Base-by-base conservation (phyloP, 2,113 vertebrate species). In the Calcarius ornatus region DNA sequence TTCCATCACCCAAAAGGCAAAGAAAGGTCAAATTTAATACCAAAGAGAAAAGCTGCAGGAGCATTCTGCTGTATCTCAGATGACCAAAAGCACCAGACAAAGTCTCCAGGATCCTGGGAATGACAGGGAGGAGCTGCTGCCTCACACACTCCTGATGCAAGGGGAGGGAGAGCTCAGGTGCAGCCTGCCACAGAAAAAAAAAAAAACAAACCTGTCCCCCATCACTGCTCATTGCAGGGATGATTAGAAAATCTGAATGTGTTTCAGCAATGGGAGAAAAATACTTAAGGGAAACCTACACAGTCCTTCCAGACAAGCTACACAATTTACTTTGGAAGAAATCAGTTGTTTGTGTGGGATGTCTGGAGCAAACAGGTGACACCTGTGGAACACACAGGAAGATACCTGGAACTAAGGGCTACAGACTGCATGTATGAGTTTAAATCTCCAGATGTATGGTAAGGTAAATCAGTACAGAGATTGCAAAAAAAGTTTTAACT, bases 151-250 rank as follows among this genome's bases (percentile, higher is more conserved):
- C 42, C 33, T 53, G 24, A 8, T 64, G 50, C 50, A 42, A 70
- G 12, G 17, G 28, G 16, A 82, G 0, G 0, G 11, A 30, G 21
- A 70, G 8, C 9, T 78, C 85, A 66, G 2, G 6, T 4, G 6
- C 35, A 86, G 14, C 14, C 47, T 54, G 10, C 11, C 38, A 24
- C 27, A 64, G 38, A 28, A 65, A 48, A 61, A 53, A 60, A 4
- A 38, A 28, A 65, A 48, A 61, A 53, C 53, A 4, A 38, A 27
- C 15, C 48, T 48, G n/a, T 31, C 4, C 27, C 16, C 16, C 42
- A 78, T 4, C 13, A 14, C 27, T 45, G 71, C 33, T 79, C 24
- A n/a, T 6, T 78, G 57, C 30, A 85, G 70, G 50, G 18, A 80
- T 48, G 21, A 63, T 56, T 5, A 64, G 47, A 77, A 88, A 83